Evolutionary conservation across 2,797 vertebrate species (phyloP), one percentile per base, ranked within the genome.

Genomic region (Tinamus major): DNA sequence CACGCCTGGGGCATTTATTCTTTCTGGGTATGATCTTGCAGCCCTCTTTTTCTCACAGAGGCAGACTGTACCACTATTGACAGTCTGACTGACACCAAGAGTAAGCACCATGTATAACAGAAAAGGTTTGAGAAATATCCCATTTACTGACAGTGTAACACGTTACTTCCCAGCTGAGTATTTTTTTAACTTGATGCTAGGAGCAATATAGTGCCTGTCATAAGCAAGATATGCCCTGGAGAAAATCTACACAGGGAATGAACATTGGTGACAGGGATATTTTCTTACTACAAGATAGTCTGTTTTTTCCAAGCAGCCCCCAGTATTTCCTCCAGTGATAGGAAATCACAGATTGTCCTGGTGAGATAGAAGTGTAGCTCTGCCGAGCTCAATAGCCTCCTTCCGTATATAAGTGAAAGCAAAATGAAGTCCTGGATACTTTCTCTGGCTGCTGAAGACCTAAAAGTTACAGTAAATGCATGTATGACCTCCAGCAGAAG

Each of bases 151-250:
- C 92, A 94, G 56, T 13, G 61, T 58, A 87, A 93, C 95, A 74
- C 41, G 69, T 71, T 89, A 77, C 91, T 95, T 90, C 80, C 70
- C 85, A 77, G 74, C 1, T 2, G 67, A 92, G 79, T 48, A 70
- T 63, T 91, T 94, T 92, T 51, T 92, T 92, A 26, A 87, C 78
- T 82, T 84, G 79, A 81, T 70, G 82, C 26, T 2, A 89, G 92
- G 58, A 92, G 85, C 92, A 96, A 95, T 93, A 93, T 88, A 91
- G 79, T 92, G 56, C 82, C 65, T 95, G 92, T 93, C 92, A 92
- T 4, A 93, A 81, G 77, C 17, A 18, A 86, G 87, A 79, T 64
- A 91, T 13, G 75, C 63, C 82, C 85, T 6, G 69, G 74, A 90
- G 77, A 82, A 89, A 92, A 96, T 91, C 83, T 92, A 72, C 80